Evolutionary conservation across 2,797 vertebrate species (phyloP).

Genomic region (Petrocephalus schoutedeni): DNA sequence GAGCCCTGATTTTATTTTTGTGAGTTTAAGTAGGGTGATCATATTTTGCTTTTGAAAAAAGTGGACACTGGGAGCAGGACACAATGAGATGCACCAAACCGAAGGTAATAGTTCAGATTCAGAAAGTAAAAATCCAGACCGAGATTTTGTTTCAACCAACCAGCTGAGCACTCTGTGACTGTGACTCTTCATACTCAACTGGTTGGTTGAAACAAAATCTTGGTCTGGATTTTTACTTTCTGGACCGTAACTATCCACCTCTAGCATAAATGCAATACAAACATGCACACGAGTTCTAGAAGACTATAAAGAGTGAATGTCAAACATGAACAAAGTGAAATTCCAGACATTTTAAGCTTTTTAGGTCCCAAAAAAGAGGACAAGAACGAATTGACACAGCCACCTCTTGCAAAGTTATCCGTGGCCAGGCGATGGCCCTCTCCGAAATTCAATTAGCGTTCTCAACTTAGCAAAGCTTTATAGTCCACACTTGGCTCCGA

Average conservation of each 20-base stretch:
- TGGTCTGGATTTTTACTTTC: background rate
- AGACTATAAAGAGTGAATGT: background rate
- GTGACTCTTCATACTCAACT: background rate
- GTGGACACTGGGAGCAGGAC: background rate
- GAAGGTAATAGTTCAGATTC: background rate
- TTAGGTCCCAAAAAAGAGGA: background rate
- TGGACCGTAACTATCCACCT: background rate
- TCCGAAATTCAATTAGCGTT: background rate
- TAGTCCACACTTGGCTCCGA: background rate
- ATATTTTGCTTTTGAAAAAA: background rate
- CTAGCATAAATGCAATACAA: background rate
- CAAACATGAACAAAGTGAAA: background rate
- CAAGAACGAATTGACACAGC: background rate
- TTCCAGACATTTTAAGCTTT: background rate
- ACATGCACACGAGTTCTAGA: background rate
- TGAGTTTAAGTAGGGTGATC: background rate
- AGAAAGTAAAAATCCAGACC: background rate
- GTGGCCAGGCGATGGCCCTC: background rate
- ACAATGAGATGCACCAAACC: background rate
- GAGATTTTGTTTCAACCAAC: background rate
- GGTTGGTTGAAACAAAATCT: background rate
- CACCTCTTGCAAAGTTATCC: background rate
- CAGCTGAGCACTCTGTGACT: background rate
- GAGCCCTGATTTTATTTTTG: background rate
- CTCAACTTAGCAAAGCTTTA: background rate